These are phyloP conservation scores for Entomyzon cyanotis DNA, from an alignment of 2,113 vertebrate genomes.

Conservation along the genomic window DNA sequence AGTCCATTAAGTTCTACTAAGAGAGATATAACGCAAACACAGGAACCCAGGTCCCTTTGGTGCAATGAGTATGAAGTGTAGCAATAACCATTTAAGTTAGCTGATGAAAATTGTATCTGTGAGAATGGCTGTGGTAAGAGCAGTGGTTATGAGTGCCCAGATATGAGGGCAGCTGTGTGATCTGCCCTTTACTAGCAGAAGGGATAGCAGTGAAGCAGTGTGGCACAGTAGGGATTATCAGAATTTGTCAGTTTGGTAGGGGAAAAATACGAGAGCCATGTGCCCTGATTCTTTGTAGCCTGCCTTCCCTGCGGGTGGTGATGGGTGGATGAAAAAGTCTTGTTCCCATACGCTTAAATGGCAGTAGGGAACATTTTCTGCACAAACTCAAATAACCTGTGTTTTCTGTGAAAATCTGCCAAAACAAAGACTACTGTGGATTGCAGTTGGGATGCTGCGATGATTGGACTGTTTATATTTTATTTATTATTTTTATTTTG, in stretches of 20 bases:
- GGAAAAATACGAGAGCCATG: neutral
- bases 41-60: neutral
- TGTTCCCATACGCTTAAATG: accelerated
- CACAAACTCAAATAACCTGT: neutral
- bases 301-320: neutral
- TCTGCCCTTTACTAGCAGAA: neutral
- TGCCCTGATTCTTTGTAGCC: neutral
- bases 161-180: neutral
- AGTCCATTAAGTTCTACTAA: neutral
- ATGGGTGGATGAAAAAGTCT: neutral
- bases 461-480: neutral
- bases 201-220: neutral
- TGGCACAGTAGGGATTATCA: neutral
- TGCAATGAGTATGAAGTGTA: neutral
- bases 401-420: neutral
- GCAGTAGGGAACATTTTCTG: neutral
- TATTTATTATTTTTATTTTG: slow-evolving; percentile 2
- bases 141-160: neutral
- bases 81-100: neutral
- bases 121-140: neutral
- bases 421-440: neutral
- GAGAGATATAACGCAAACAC: neutral
- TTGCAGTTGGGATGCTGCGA: neutral
- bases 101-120: neutral
- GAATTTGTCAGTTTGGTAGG: neutral